These are phyloP conservation scores for Chrysotoxum bicinctum DNA, from an alignment of 2,888 invertebrate genomes.

Conservation along the genomic window DNA sequence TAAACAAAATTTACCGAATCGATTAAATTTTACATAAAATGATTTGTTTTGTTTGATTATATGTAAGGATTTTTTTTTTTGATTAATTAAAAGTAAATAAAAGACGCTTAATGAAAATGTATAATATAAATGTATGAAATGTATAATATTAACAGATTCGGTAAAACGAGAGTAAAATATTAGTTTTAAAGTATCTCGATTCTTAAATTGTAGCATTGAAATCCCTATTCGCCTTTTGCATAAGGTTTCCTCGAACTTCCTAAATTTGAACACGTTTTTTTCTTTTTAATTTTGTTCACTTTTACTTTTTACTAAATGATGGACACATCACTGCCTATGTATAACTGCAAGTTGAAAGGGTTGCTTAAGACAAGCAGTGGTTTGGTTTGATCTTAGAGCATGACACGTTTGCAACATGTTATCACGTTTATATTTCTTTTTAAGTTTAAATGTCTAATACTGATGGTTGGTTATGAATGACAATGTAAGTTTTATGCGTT, in stretches of 20 bases:
- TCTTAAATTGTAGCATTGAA: conserved; percentile 76
- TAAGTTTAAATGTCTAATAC: conserved; percentile 6
- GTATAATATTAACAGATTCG: conserved; percentile 71
- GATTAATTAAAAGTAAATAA: conserved; percentile 8
- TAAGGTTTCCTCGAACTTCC: conserved; percentile 38
- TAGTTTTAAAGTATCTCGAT: conserved; percentile 39
- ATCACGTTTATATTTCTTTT: conserved; percentile 46
- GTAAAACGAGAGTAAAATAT: conserved; percentile 62
- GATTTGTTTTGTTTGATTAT: conserved; percentile 32
- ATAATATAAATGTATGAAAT: conserved; percentile 19
- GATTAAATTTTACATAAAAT: conserved; percentile 64
- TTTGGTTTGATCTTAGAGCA: not conserved
- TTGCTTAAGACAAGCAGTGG: not conserved
- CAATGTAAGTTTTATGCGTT: conserved; percentile 2
- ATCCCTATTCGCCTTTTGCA: conserved; percentile 79
- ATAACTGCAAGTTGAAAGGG: not conserved
- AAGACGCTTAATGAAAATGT: conserved; percentile 25
- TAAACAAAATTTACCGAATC: conserved; percentile 67
- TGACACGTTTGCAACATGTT: conserved; percentile 53
- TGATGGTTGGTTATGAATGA: conserved; percentile 20
- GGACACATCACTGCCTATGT: not conserved
- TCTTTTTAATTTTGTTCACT: not conserved
- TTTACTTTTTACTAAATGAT: conserved; percentile 5
- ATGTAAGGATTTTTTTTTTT: conserved; percentile 15
- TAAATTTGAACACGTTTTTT: conserved; percentile 8